These are phyloP conservation scores for Apis dorsata DNA, from an alignment of 1,140 invertebrate species.

Conservation along the genomic window DNA sequence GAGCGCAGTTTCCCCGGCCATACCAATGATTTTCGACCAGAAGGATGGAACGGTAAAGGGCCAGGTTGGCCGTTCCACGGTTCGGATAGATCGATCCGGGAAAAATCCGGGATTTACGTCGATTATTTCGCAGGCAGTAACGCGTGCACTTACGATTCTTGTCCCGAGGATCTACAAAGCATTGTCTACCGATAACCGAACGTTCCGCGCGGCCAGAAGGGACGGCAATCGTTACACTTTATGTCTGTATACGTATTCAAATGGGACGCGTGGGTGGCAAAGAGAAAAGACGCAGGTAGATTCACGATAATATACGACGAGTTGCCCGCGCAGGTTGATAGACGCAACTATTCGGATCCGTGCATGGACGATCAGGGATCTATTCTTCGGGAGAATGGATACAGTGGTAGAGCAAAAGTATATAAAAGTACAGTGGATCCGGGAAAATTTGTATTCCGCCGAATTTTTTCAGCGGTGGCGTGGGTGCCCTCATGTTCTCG, in stretches of 20 bases:
- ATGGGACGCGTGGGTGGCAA: constrained; percentile 55
- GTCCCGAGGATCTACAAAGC: constrained; percentile 34
- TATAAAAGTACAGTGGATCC: constrained; percentile 13
- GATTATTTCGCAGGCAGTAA: constrained; percentile 17
- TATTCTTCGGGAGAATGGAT: not conserved
- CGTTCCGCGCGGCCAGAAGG: constrained; percentile 34
- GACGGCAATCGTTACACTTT: constrained; percentile 57
- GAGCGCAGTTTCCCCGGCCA: not conserved
- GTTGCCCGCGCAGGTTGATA: constrained; percentile 44
- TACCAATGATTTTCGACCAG: not conserved
- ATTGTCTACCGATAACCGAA: constrained; percentile 47
- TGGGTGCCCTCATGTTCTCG: constrained; percentile 52
- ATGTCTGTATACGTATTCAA: constrained; percentile 56
- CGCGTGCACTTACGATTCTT: constrained; percentile 26
- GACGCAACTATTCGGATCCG: constrained; percentile 26
- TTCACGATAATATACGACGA: constrained; percentile 45
- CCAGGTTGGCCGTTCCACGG: not conserved
- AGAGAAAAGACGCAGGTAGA: constrained; percentile 63
- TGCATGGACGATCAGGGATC: not conserved
- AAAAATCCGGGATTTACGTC: constrained; percentile 17
- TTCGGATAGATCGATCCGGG: not conserved
- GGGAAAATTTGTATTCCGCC: constrained; percentile 27
- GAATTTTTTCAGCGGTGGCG: constrained; percentile 42
- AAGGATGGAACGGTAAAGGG: not conserved
- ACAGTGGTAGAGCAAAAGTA: not conserved